These are phyloP conservation scores for Anguilla japonica DNA, from an alignment of 2,113 vertebrate species.

Conservation along the genomic window DNA sequence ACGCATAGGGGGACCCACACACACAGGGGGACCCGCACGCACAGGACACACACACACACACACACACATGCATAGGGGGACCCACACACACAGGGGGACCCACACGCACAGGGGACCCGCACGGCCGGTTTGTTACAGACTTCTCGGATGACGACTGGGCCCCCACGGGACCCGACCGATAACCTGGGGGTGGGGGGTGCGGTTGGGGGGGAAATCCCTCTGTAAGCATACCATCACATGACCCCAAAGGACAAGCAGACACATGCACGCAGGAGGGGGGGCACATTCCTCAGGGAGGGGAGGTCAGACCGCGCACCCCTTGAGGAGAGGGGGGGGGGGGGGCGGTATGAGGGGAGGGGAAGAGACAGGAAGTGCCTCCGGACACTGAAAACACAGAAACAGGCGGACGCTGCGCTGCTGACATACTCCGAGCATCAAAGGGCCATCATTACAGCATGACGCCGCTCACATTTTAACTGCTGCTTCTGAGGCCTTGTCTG, in stretches of 20 bases:
- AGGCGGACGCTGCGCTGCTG: constrained; percentile 34
- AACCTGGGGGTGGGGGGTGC: no score
- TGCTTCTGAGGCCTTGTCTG: not conserved
- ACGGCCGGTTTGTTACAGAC: not conserved
- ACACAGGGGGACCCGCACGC: no score
- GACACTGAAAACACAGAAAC: not conserved
- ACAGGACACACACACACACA: no score
- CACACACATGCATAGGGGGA: no score
- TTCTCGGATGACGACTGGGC: not conserved
- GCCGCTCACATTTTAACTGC: constrained; percentile 40
- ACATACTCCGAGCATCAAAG: constrained; percentile 23
- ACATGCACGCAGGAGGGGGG: not conserved
- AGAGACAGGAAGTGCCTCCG: not conserved
- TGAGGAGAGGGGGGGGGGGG: no score
- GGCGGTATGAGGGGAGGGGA: not conserved
- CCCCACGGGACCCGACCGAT: not conserved
- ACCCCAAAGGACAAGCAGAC: not conserved
- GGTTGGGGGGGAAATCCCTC: not conserved
- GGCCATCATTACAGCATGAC: constrained; percentile 16
- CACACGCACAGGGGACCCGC: not conserved
- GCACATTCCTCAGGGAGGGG: not conserved
- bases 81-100: no score
- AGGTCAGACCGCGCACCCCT: not conserved
- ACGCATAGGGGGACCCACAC: no score
- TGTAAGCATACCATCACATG: not conserved